Percentiles rank a stretch among this genome's conserved stretches.
These are phyloP conservation scores for Hemiprocne comata DNA, from an alignment of 2,113 vertebrate genomes.

Conservation along the genomic window DNA sequence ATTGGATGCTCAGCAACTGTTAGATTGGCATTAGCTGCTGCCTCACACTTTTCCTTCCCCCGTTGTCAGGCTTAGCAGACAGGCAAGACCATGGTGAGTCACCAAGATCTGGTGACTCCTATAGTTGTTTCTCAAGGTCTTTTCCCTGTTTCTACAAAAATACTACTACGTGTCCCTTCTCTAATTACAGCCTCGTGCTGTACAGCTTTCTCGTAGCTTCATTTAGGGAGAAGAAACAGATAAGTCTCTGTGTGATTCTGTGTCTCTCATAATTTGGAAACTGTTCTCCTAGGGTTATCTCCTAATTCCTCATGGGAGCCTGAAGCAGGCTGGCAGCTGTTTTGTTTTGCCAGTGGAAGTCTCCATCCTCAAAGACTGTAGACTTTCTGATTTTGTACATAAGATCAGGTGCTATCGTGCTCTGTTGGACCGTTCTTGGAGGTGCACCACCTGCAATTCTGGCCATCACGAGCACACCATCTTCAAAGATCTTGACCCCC, in stretches of 20 bases:
- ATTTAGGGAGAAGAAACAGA: neutral
- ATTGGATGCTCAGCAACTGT: neutral
- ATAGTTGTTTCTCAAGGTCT: neutral
- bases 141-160: neutral
- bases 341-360: neutral
- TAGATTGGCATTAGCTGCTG: neutral
- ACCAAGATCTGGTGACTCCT: neutral
- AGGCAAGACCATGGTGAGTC: neutral
- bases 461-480: neutral
- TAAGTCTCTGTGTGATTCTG: no score
- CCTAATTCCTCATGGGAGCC: neutral
- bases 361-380: neutral
- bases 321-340: neutral
- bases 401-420: neutral
- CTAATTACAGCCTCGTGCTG: neutral
- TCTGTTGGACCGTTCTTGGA: neutral
- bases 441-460: neutral
- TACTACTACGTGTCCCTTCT: neutral
- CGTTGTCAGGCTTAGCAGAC: rapidly evolving
- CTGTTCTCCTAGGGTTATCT: neutral
- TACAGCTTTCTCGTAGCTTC: neutral
- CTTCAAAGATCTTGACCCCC: neutral
- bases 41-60: neutral
- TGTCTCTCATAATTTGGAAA: neutral
- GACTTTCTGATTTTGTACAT: neutral